These are phyloP conservation scores for Acanthurus tractus DNA, from an alignment of 2,797 vertebrate species.

Conservation along the genomic window DNA sequence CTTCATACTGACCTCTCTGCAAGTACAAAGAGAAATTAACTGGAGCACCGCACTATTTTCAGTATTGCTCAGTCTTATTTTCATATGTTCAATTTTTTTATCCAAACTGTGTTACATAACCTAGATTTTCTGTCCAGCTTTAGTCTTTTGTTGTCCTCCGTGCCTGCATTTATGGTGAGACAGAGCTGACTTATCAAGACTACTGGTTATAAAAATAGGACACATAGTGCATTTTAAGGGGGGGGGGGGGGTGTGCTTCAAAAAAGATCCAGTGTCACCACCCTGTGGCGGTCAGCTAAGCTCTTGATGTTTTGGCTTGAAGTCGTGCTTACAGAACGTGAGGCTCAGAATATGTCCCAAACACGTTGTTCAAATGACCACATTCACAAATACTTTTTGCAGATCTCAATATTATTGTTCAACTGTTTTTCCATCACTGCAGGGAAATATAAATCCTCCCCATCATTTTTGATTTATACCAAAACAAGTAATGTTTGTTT, in stretches of 20 bases:
- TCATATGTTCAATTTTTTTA: conserved; percentile 60
- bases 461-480: neutral
- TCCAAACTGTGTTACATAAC: conserved; percentile 45
- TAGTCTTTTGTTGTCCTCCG: conserved; percentile 33
- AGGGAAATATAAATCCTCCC: too few relatives aligned
- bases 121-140: conserved; percentile 43
- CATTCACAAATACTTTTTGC: neutral
- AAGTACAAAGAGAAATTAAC: conserved; percentile 18
- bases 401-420: neutral
- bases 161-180: conserved; percentile 48
- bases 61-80: conserved; percentile 42
- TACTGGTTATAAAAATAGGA: conserved; percentile 53
- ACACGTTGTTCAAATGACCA: neutral
- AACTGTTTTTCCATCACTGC: neutral
- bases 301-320: neutral
- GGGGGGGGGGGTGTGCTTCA: conserved; percentile 1
- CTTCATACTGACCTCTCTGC: conserved; percentile 15
- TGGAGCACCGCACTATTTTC: conserved; percentile 19
- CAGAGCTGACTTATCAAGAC: conserved; percentile 40
- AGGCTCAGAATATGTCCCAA: neutral
- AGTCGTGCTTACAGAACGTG: neutral
- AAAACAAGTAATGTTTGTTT: neutral
- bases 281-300: neutral
- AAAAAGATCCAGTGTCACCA: conserved; percentile 11
- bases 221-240: conserved; percentile 18